phyloP scores from a whole-genome alignment of 2,888 invertebrate genomes.

The Drosophila tanythrix region DNA sequence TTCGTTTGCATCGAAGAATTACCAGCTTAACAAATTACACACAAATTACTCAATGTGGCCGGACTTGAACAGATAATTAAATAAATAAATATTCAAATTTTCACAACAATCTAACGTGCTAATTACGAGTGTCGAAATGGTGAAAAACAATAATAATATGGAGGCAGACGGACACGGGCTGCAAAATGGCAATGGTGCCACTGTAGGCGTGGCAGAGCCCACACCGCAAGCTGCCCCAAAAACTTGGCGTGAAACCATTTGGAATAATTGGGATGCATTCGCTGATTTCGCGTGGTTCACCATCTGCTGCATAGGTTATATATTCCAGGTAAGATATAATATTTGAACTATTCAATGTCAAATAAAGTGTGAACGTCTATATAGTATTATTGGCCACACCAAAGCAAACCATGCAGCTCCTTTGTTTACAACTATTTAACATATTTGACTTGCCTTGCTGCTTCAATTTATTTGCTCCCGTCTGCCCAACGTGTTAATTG shows the following conservation, averaged over 20 bases:
- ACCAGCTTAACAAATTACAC: constrained; percentile 27
- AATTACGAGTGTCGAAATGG: constrained; percentile 60
- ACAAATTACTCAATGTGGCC: constrained; percentile 39
- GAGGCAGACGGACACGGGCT: constrained; percentile 36
- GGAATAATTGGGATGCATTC: constrained; percentile 78
- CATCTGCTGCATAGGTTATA: constrained; percentile 82
- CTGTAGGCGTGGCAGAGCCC: constrained; percentile 29
- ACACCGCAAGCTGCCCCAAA: constrained; percentile 1
- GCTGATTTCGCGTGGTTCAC: constrained; percentile 82
- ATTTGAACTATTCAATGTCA: constrained; percentile 23
- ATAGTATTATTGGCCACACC: constrained; percentile 4
- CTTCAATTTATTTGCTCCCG: constrained; percentile 33
- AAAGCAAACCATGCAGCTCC: constrained; percentile 5
- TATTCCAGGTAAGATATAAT: constrained; percentile 55
- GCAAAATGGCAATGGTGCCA: constrained; percentile 55
- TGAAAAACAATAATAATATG: constrained; percentile 76
- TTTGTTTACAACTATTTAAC: constrained; percentile 37
- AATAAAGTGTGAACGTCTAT: neutral
- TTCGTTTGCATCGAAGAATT: constrained; percentile 35
- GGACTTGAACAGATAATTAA: constrained; percentile 30
- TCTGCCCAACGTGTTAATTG: constrained; percentile 26
- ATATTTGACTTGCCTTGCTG: constrained; percentile 14
- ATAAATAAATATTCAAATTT: constrained; percentile 12
- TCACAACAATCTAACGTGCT: constrained; percentile 25
- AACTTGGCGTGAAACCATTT: constrained; percentile 53